Base-by-base conservation (phyloP, 2,797 vertebrate genomes). In the Poeciliopsis paucimaculata region DNA sequence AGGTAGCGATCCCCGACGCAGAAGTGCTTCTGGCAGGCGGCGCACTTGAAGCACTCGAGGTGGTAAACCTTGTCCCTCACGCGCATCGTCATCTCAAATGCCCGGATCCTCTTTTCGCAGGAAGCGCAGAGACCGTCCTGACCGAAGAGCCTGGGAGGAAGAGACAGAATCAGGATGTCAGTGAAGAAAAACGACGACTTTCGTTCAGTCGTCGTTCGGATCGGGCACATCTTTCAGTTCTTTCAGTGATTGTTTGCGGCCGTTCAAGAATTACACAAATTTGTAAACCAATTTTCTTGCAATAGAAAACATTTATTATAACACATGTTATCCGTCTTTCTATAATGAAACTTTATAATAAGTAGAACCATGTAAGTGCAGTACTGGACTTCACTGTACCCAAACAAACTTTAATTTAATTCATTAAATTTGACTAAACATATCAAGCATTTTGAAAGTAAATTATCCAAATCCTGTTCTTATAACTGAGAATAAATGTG, bases 81-180 rank as follows among this genome's bases (percentile, higher is more conserved):
- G 0, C 98, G 91, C 98, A 99, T 99, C 0, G 98, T 99, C 98
- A 99, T 99, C 95, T 99, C 98, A 3, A 98, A 99, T 5, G 98
- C 98, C 0, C 98, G 95, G 92, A 99, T 99, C 86, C 98, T 94
- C 94, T 99, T 99, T 94, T 99, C 98, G 23, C 98, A 99, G 79
- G 98, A 98, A 5, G 98, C 97, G 0, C 98, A 99, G 76, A 98
- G 97, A 72, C 98, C 98, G 0, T 99, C 98, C 92, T 99, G 98
- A 36, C 98, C 98, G 10, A 99, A 99, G 73, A 99, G 97, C 93
- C 97, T 98, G 87, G 28, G 76, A n/a, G 78, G 71, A 84, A 31
- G 64, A 64, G 46, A 79, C 60, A 3, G 49, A 11, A 41, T 60
- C 1, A 81, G 16, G 16, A 53, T 16, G 62, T 82, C 47, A 11